Evolutionary conservation across 2,888 invertebrate genomes (phyloP).

Genomic region (Carcina quercana): DNA sequence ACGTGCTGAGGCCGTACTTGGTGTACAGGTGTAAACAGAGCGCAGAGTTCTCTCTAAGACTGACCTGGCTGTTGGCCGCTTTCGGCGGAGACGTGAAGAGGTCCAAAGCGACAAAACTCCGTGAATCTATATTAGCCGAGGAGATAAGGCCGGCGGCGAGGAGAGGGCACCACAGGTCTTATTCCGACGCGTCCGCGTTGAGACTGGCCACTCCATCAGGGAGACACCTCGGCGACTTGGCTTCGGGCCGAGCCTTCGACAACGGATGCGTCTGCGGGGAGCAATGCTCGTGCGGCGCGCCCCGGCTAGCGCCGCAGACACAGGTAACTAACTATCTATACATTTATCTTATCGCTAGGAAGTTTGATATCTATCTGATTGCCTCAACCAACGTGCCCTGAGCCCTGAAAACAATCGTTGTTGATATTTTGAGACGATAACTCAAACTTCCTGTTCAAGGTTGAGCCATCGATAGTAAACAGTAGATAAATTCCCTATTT

Average conservation of each 20-base stretch:
- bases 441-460: too few relatives aligned
- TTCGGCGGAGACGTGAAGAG: slow-evolving; percentile 81
- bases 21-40: slow-evolving; percentile 86
- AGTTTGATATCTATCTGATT: too few relatives aligned
- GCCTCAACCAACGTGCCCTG: too few relatives aligned
- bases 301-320: slow-evolving; percentile 62
- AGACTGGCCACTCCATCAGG: slow-evolving; percentile 70
- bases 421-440: too few relatives aligned
- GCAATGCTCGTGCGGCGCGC: slow-evolving; percentile 78
- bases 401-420: too few relatives aligned
- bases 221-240: slow-evolving; percentile 90
- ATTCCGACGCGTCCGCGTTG: slow-evolving; percentile 87
- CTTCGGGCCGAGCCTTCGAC: slow-evolving; percentile 96
- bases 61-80: slow-evolving; percentile 97
- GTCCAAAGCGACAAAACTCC: slow-evolving; percentile 55
- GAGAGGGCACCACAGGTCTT: slow-evolving; percentile 78
- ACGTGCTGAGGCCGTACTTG: slow-evolving; percentile 73
- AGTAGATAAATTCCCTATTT: too few relatives aligned
- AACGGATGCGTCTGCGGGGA: slow-evolving; percentile 94
- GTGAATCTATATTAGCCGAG: slow-evolving; percentile 60
- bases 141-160: slow-evolving; percentile 63
- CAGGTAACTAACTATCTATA: slow-evolving; percentile 38
- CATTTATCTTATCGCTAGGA: too few relatives aligned
- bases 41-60: slow-evolving; percentile 95
- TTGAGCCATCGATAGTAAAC: too few relatives aligned